Base-by-base conservation (phyloP, 2,888 invertebrate species). In the Mycalesis mineus region DNA sequence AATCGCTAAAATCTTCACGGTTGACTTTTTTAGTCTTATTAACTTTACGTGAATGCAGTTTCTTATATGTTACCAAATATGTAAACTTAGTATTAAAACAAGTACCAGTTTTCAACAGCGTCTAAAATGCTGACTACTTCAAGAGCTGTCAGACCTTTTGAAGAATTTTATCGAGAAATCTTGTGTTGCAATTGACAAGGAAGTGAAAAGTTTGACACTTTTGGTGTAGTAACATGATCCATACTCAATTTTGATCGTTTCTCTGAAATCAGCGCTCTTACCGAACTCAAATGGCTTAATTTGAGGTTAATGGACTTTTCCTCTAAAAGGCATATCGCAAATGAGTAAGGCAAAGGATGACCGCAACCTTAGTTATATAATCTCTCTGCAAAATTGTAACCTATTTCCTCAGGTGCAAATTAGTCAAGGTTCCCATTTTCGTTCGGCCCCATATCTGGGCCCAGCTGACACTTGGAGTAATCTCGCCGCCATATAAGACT, bases 401-500 rank as follows among this genome's bases (percentile, higher is more conserved):
- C 79, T 71, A 77, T 78, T 77, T 78, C 57, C 62, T 64, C 58
- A 55, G 52, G 49, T 45, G 57, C 33, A 48, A 77, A 88, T 88
- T 88, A 88, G 86, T 88, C 83, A 85, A 82, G 85, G 81, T 79
- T 71, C 73, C 82, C 82, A 80, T 84, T 81, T 80, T 71, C 71
- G 77, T 67, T 65, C 67, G 68, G 28, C 44, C 33, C 80, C 77
- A 75, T 82, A 84, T 79, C 78, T 73, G 82, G 82, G 76, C 50
- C 53, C 67, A 56, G 58, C 67, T 72, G 74, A 72, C 82, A 77
- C 77, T 78, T 70, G 71, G 75, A 78, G 75, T 80, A 80, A 86
- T 85, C 81, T 80, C 68, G 67, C 69, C 68, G 63, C 87, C 87
- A 73, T 85, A 77, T 85, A 79, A 72, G 84, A 76, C 71, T 69